Evolutionary conservation across 2,888 invertebrate genomes (phyloP).

Genomic region (Caenorhabditis drosophilae): DNA sequence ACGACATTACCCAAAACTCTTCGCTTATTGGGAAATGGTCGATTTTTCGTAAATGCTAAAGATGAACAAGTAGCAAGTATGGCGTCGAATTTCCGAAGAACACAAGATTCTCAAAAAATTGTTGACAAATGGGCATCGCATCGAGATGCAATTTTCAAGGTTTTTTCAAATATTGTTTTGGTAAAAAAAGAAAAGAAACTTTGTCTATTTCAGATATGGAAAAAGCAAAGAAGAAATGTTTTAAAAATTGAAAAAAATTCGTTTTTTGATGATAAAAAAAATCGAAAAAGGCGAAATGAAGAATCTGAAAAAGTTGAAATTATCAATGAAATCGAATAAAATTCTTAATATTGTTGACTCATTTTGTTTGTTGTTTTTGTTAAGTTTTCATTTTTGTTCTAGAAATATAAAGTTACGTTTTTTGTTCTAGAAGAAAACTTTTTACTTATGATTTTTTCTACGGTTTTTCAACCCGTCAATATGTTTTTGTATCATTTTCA

Average conservation of each 20-base stretch:
- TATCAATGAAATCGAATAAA: not conserved
- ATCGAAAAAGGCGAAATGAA: conserved; percentile 12
- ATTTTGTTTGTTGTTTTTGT: conserved; percentile 7
- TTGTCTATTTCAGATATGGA: conserved; percentile 20
- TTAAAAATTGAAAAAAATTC: conserved; percentile 26
- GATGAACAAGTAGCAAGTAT: conserved; percentile 43
- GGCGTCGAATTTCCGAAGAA: conserved; percentile 50
- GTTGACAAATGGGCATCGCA: conserved; percentile 51
- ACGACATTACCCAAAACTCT: too few species aligned
- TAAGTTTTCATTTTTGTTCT: not conserved
- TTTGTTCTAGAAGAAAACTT: too few species aligned
- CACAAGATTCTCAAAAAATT: conserved; percentile 46
- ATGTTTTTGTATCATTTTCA: too few species aligned
- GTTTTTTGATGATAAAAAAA: conserved; percentile 16
- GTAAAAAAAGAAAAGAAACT: too few species aligned
- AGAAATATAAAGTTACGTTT: too few species aligned
- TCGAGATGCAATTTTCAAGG: conserved; percentile 55
- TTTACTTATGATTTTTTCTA: not conserved
- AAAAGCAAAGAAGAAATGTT: conserved; percentile 30
- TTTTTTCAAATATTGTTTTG: conserved; percentile 8
- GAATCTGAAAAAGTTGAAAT: not conserved
- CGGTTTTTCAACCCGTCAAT: not conserved
- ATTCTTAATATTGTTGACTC: not conserved
- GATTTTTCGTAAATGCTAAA: conserved; percentile 34
- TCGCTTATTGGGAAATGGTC: too few species aligned